Conservation (phyloP, 1,140 invertebrate genomes). For the Delia radicum region DNA sequence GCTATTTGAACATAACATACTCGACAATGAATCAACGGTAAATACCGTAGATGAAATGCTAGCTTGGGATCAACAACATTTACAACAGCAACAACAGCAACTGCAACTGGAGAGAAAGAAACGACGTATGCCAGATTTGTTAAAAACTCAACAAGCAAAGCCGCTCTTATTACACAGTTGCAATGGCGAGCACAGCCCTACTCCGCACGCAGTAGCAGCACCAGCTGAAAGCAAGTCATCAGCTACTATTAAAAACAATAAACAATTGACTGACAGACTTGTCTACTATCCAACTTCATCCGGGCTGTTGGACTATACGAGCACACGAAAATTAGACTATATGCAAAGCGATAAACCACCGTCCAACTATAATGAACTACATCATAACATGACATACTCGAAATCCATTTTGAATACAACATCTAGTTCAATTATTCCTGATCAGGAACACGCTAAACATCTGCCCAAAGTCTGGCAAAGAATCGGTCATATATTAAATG, state of each 20-base stretch:
- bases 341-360: not conserved
- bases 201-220: not conserved
- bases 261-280: constrained; percentile 41
- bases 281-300: constrained; percentile 49
- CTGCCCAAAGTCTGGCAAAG: constrained; percentile 51
- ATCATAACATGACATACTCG: too few relatives aligned
- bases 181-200: too few relatives aligned
- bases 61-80: constrained; percentile 35
- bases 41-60: constrained; percentile 40
- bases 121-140: constrained; percentile 39
- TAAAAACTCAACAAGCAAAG: constrained; percentile 29
- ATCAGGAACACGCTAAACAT: constrained; percentile 22
- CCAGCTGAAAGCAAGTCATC: not conserved
- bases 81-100: constrained; percentile 1
- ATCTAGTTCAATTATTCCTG: too few relatives aligned
- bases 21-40: constrained; percentile 14
- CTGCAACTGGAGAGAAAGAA: constrained; percentile 11
- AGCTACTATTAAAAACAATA: not conserved
- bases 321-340: constrained; percentile 13
- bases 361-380: too few relatives aligned
- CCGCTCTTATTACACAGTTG: too few relatives aligned
- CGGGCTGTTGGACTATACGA: constrained; percentile 40
- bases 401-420: too few relatives aligned
- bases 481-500: constrained; percentile 71
- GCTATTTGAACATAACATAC: constrained; percentile 26